These are phyloP conservation scores for Anisognathus igniventris DNA, from an alignment of 2,797 vertebrate genomes.

Conservation along the genomic window DNA sequence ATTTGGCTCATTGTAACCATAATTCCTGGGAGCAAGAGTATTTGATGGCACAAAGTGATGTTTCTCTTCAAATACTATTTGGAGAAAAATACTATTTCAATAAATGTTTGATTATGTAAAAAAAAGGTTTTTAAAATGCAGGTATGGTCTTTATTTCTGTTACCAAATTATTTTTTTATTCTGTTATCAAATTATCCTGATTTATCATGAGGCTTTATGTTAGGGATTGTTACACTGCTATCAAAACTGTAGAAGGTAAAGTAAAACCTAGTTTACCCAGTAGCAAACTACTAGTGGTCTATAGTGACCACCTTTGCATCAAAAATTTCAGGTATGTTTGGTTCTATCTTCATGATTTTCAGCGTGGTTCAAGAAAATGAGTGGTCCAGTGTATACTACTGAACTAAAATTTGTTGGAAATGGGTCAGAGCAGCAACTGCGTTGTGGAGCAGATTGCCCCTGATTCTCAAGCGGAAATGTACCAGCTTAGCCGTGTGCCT, in stretches of 20 bases:
- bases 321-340: not conserved
- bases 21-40: not conserved
- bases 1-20: not conserved
- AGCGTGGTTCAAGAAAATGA: not conserved
- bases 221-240: not conserved
- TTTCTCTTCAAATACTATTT: not conserved
- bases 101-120: not conserved
- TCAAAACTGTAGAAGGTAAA: not conserved
- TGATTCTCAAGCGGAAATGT: not conserved
- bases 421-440: not conserved
- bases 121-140: not conserved
- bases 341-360: not conserved
- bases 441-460: not conserved
- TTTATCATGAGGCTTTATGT: not conserved
- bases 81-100: not conserved
- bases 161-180: not conserved
- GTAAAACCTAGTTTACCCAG: not conserved
- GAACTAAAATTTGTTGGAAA: not conserved
- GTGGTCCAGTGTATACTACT: not conserved
- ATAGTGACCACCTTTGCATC: not conserved
- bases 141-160: not conserved
- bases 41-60: not conserved
- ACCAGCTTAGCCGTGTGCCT: not conserved
- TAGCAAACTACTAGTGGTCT: not conserved
- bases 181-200: not conserved